Percentiles rank a stretch among this genome's conserved stretches.
Evolutionary conservation across 2,113 vertebrate species (phyloP).

Genomic region (Hemiscyllium ocellatum): DNA sequence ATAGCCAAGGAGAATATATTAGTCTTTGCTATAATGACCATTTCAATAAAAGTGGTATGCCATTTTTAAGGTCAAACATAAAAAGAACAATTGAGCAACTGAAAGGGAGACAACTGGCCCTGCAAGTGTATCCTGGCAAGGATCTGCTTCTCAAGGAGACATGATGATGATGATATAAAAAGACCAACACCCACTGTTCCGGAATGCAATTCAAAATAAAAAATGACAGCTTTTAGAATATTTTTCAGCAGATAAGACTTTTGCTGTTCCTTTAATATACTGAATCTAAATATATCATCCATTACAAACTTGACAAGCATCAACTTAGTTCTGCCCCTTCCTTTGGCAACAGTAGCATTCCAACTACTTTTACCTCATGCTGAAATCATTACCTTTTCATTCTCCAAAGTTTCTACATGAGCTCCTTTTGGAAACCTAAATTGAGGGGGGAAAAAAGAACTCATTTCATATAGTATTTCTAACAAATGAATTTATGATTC

Average conservation of each 20-base stretch:
- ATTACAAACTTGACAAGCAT: background rate
- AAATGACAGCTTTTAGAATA: too few species aligned
- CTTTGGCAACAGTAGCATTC: background rate
- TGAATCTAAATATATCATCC: background rate
- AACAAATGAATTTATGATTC: background rate
- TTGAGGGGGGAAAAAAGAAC: background rate
- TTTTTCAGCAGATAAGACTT: background rate
- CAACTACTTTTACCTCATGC: background rate
- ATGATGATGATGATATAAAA: too few species aligned
- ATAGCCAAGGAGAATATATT: background rate
- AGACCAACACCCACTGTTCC: background rate
- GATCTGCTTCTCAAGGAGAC: background rate
- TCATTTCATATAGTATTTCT: background rate
- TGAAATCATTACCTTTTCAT: slow-evolving; percentile 72
- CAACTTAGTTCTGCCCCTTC: background rate
- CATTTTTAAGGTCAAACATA: background rate
- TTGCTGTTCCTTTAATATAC: background rate
- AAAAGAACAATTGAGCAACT: background rate
- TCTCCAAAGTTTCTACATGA: slow-evolving; percentile 92
- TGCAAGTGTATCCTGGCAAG: background rate
- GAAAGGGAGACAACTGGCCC: background rate
- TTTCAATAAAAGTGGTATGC: background rate
- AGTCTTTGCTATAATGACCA: background rate
- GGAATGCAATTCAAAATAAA: background rate
- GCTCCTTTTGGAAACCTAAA: slow-evolving; percentile 87